Base-by-base conservation (phyloP, 1,140 invertebrate genomes). In the Drosophila sproati region DNA sequence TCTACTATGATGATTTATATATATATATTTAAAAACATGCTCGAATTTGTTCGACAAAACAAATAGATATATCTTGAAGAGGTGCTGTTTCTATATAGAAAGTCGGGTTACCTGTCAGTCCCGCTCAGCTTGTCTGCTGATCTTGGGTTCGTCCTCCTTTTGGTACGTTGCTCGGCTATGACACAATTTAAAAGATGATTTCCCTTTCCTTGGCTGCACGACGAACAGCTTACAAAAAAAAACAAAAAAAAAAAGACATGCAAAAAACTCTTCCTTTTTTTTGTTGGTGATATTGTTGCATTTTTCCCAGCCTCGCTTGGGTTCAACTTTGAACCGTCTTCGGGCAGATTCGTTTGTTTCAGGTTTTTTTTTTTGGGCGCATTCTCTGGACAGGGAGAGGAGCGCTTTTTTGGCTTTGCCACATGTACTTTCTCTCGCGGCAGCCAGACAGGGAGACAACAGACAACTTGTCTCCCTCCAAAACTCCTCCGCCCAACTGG, bases 401-500 rank as follows among this genome's bases (percentile, higher is more conserved):
- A 67, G 61, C 70, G 41, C 60, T 76, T 66, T 57, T 57, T 70
- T 69, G 67, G 73, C 55, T 82, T 52, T 56, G 60, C 52, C 41
- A 55, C 73, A 47, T 79, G 89, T 82, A 88, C 83, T 88, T 87
- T 87, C 83, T 88, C 83, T 74, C 77, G 79, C 78, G 20, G 20
- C 20, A 20, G 20, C 77, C 81, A 85, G 70, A 69, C 56, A 12
- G 39, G 4, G 31, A 56, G 32, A 57, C 37, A 4, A 10, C 28
- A 6, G 4, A 12, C 12, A 12, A 12, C 20, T 20, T 20, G 20
- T 41, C 6, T 20, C 43, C 5, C 31, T 34, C 55, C 5, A 5
- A 35, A 8, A 20, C 5, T 6, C 2, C 35, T 12, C 0, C 31
- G 41, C 20, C 50, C 64, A 59, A 61, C 57, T 10, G 54, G 47